A percentile compares a stretch with the other conserved stretches of the same genome.
Evolutionary conservation across 2,888 invertebrate genomes (phyloP).

Genomic region (Andrena dorsata): DNA sequence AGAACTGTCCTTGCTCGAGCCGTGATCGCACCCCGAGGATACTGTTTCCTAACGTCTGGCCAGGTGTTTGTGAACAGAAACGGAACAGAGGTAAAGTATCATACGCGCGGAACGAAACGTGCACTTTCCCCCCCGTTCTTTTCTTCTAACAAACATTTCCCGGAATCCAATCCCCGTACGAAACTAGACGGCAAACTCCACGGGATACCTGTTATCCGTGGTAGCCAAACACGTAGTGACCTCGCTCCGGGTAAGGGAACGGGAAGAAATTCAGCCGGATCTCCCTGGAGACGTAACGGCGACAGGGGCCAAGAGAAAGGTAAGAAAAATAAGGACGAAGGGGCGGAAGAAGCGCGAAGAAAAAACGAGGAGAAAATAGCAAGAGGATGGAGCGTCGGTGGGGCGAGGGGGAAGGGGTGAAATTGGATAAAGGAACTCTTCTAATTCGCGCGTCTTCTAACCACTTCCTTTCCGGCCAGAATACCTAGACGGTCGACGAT

Average conservation of each 20-base stretch:
- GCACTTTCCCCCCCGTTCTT: background rate
- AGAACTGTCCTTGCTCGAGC: too few relatives aligned
- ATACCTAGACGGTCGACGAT: slow-evolving; percentile 64
- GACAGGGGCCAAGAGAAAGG: background rate
- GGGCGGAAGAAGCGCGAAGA: background rate
- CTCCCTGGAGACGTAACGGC: slow-evolving; percentile 11
- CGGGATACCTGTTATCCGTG: slow-evolving; percentile 43
- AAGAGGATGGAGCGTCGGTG: background rate
- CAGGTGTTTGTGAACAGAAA: background rate
- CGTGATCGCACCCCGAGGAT: background rate
- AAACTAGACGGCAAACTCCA: slow-evolving; percentile 51
- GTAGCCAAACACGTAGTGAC: slow-evolving; percentile 59
- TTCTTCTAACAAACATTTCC: slow-evolving; percentile 33
- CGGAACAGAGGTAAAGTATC: slow-evolving; percentile 3
- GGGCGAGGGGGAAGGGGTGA: background rate
- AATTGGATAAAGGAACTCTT: slow-evolving; percentile 57
- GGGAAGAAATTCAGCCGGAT: slow-evolving; percentile 34
- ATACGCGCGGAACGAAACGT: slow-evolving; percentile 11
- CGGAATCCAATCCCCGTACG: slow-evolving; percentile 42
- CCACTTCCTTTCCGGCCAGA: slow-evolving; percentile 63
- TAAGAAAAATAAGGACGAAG: slow-evolving; percentile 23
- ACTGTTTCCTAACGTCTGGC: background rate
- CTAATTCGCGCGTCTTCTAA: slow-evolving; percentile 70
- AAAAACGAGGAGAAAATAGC: slow-evolving; percentile 1
- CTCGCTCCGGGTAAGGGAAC: slow-evolving; percentile 11